Evolutionary conservation across 2,113 vertebrate genomes (phyloP).

Genomic region (Xenus cinereus): DNA sequence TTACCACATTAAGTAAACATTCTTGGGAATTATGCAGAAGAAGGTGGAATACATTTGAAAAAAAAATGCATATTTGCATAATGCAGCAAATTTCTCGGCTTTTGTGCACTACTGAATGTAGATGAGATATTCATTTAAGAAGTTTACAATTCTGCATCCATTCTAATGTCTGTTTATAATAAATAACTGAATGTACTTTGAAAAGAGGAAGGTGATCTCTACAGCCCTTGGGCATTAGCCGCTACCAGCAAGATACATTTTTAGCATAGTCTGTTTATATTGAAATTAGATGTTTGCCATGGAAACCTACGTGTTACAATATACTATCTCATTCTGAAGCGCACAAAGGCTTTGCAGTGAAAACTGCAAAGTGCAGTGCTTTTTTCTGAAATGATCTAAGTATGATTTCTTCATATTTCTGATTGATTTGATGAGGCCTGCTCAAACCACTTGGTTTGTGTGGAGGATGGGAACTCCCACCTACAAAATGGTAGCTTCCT

Average conservation of each 20-base stretch:
- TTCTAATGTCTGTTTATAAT: slow-evolving; percentile 1
- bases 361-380: neutral
- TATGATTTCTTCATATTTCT: neutral
- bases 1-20: slow-evolving; percentile 54
- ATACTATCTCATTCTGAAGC: neutral
- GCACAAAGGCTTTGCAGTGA: neutral
- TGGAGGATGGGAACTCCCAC: neutral
- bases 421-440: neutral
- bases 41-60: neutral
- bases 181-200: neutral
- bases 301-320: neutral
- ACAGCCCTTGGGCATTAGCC: neutral
- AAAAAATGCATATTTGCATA: neutral
- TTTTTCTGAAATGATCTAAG: neutral
- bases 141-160: neutral
- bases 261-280: neutral
- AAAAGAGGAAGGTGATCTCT: slow-evolving; percentile 8
- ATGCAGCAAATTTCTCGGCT: neutral
- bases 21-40: slow-evolving; percentile 45
- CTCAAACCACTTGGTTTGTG: neutral
- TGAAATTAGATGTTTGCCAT: slow-evolving; percentile 54
- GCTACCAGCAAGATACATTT: neutral
- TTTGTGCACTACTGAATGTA: neutral
- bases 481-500: neutral
- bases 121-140: slow-evolving; percentile 2